These are phyloP conservation scores for Tetropium fuscum DNA, from an alignment of 2,888 invertebrate species.

Conservation along the genomic window DNA sequence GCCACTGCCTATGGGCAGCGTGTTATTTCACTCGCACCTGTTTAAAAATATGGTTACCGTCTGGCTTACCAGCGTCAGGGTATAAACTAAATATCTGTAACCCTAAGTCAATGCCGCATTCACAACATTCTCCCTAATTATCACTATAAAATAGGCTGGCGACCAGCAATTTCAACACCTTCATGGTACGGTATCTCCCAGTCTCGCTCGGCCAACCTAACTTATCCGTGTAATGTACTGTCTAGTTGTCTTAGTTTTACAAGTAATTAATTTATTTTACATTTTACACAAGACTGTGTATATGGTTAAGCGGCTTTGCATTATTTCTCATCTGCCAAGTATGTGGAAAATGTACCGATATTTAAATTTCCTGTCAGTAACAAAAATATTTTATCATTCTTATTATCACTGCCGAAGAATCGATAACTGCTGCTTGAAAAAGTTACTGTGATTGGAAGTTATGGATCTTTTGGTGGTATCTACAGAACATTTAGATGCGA, in stretches of 20 bases:
- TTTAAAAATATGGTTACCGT: conserved; percentile 23
- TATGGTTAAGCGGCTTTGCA: conserved; percentile 14
- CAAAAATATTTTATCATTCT: too few relatives aligned
- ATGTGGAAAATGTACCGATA: conserved; percentile 23
- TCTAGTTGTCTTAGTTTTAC: conserved; percentile 44
- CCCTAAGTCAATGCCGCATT: conserved; percentile 54
- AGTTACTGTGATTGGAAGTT: too few relatives aligned
- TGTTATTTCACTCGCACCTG: conserved; percentile 26
- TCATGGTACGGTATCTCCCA: conserved; percentile 39
- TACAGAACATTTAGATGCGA: too few relatives aligned
- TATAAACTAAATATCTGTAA: conserved; percentile 42
- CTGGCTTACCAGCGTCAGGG: conserved; percentile 27
- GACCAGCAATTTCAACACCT: conserved; percentile 56
- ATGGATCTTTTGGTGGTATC: too few relatives aligned
- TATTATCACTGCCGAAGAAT: too few relatives aligned
- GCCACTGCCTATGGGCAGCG: conserved; percentile 24
- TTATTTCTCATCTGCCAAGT: conserved; percentile 13
- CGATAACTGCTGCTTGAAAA: too few relatives aligned
- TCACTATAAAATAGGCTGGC: conserved; percentile 57
- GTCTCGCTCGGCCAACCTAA: conserved; percentile 29
- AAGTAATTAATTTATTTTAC: conserved; percentile 41
- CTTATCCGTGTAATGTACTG: conserved; percentile 32
- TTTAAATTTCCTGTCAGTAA: conserved; percentile 7
- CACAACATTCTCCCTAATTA: conserved; percentile 59
- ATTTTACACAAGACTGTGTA: conserved; percentile 28